These are phyloP conservation scores for Noturus placidus DNA, from an alignment of 2,113 vertebrate species.

Conservation along the genomic window DNA sequence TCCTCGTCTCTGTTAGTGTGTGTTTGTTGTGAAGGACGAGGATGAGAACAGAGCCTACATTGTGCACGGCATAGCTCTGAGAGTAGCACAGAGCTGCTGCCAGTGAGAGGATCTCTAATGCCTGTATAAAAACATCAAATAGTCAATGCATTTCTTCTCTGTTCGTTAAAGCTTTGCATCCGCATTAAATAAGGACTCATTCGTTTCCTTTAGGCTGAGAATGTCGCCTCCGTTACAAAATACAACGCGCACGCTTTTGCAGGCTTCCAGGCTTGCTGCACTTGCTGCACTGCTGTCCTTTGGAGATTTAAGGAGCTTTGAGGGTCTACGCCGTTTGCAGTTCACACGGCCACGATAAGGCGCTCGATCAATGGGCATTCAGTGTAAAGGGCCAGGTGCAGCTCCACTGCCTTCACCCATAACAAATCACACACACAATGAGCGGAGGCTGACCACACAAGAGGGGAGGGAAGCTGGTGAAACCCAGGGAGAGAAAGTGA, in stretches of 20 bases:
- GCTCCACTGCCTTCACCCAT: constrained; percentile 33
- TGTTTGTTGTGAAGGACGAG: neutral
- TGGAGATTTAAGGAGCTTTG: constrained; percentile 51
- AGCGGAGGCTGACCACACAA: constrained; percentile 47
- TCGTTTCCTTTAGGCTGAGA: constrained; percentile 36
- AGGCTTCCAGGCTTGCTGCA: constrained; percentile 25
- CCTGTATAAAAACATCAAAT: constrained; percentile 45
- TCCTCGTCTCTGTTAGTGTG: neutral
- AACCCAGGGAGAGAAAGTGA: neutral
- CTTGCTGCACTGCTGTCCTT: constrained; percentile 38
- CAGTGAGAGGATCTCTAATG: constrained; percentile 30
- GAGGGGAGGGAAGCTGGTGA: constrained; percentile 13
- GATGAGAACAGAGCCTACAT: constrained; percentile 46
- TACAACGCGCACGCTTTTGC: constrained; percentile 33
- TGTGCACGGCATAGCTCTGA: constrained; percentile 38
- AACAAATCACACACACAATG: constrained; percentile 57
- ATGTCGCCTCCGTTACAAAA: neutral
- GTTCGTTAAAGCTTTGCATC: constrained; percentile 1
- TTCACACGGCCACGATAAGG: constrained; percentile 31
- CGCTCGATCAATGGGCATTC: constrained; percentile 44
- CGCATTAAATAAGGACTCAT: constrained; percentile 31
- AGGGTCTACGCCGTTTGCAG: constrained; percentile 20
- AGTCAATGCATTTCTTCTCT: neutral
- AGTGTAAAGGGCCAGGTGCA: constrained; percentile 54
- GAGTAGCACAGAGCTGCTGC: constrained; percentile 44